Base-by-base conservation (phyloP, 2,113 vertebrate genomes). In the Mobula hypostoma region DNA sequence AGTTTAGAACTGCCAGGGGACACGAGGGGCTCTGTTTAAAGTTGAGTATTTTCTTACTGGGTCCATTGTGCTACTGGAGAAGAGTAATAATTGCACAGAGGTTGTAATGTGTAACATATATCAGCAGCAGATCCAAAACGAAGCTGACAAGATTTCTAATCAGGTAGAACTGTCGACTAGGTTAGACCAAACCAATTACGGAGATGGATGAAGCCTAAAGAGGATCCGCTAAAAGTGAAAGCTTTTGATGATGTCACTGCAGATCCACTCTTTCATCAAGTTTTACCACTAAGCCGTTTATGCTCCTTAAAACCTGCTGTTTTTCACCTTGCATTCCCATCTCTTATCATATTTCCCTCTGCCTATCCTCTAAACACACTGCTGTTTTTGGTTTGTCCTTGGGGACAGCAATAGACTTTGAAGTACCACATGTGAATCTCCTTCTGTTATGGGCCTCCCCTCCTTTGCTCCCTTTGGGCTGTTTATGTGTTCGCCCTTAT, bases 401-500 rank as follows among this genome's bases (percentile, higher is more conserved):
- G 85, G 85, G 85, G 85, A 90, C 85, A 90, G 85, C 61, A 90
- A 32, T 66, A n/a, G 61, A 66, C 85, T 90, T 90, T 90, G 85
- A 90, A 90, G 61, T 90, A 63, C 61, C 85, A 90, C 85, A 66
- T 88, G 85, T 88, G 85, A 88, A 88, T 88, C 85, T 90, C 61
- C 85, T 66, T 90, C 85, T 90, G 85, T 90, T 90, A 32, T 66
- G 85, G n/a, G 29, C 14, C 85, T 63, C 85, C 61, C 29, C 85
- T 66, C 61, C 85, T 66, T 66, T 88, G 85, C 85, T 88, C 85
- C 85, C 85, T 90, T 90, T 90, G 85, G 85, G 85, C 85, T 90
- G 85, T 90, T 90, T 90, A 90, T 90, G 61, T 90, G 85, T 90
- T 90, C 85, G 85, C 85, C 85, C 85, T 90, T 90, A 90, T 90